Evolutionary conservation across 2,113 vertebrate genomes (phyloP), one percentile per base, ranked within the genome.

Genomic region (Ochotona princeps): DNA sequence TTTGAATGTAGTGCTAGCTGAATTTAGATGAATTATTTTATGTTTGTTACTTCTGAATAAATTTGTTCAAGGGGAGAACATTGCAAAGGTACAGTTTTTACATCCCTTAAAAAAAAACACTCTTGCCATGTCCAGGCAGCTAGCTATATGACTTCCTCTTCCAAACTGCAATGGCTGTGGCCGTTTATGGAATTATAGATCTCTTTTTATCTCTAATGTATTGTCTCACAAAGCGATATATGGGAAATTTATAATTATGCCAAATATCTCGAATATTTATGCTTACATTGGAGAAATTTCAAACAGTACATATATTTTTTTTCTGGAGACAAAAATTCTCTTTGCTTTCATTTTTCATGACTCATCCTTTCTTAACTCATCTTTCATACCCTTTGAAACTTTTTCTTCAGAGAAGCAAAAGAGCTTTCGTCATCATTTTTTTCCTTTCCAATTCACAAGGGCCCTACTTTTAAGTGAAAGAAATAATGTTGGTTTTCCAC

Each of bases 381-480:
- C 94, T 83, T 88, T 95, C 90, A 97, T 94, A 87, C 74, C 61
- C 87, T 96, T 96, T 89, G 63, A 95, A 95, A 97, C 69, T 91
- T 95, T 32, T n/a, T 87, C 90, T 79, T 72, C 83, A 90, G 93
- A 97, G 93, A 97, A 90, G 60, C 28, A 93, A 80, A 97, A 86
- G 85, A 81, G 91, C 91, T 96, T 83, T 97, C 89, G 94, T 92
- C 84, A 90, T 97, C 63, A 10, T 92, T 96, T 93, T 94, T 87
- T 75, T 15, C 1, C 28, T 54, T 57, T 85, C 54, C 51, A 94
- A 3, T 92, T 94, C 89, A 88, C 91, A 65, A 79, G 74, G 78
- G 28, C 74, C 96, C 78, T 25, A 54, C 90, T 97, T 95, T 90
- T 95, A 97, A 96, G 78, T 84, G 93, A 85, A 73, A 97, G 95